Conservation (phyloP, 1,140 invertebrate species). For the Daktulosphaira vitifoliae region DNA sequence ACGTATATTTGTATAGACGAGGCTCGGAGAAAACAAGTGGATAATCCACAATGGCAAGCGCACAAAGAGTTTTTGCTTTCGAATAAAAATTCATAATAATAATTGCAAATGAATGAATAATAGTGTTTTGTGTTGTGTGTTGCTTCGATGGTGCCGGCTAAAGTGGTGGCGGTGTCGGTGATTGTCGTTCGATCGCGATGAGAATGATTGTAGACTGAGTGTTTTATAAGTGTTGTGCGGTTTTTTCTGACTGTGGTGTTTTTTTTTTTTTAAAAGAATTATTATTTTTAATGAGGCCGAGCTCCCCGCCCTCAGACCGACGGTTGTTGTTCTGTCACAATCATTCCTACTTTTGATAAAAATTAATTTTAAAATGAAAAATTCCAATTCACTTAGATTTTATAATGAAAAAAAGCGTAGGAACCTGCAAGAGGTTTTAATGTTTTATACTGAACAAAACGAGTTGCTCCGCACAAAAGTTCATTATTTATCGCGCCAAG, state of each 20-base stretch:
- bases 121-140: conserved; percentile 19
- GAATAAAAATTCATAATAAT: conserved; percentile 1
- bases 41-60: conserved; percentile 27
- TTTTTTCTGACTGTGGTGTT: conserved; percentile 9
- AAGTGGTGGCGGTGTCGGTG: conserved; percentile 1
- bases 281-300: conserved; percentile 31
- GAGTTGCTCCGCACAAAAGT: no score
- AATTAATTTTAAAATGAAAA: no score
- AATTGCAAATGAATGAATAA: conserved; percentile 27
- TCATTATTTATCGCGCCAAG: no score
- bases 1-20: background rate
- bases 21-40: conserved; percentile 5
- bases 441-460: no score
- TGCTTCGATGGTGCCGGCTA: background rate
- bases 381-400: no score
- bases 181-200: background rate
- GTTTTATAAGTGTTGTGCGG: conserved; percentile 25
- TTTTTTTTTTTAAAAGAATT: conserved; percentile 31
- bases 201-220: conserved; percentile 14
- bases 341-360: no score
- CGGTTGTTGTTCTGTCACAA: no score
- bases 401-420: no score
- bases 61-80: conserved; percentile 29
- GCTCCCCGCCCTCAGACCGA: background rate
- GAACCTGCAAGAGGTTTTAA: no score